Evolutionary conservation across 92 coral and sea anemone genomes (phyloP).

Genomic region (Zoanthus sansibaricus): DNA sequence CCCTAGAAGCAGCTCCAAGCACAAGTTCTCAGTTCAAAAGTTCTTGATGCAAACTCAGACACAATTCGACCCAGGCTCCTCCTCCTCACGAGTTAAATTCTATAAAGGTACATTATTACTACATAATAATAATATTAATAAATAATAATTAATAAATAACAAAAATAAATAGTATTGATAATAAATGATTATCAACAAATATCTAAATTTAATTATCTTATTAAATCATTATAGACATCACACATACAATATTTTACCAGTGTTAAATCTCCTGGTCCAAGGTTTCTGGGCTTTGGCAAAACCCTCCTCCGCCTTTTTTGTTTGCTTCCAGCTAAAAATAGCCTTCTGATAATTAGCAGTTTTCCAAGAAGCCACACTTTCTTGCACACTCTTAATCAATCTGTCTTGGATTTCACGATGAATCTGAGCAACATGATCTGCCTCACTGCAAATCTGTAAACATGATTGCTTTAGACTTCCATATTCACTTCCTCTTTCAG

Average conservation of each 20-base stretch:
- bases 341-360: constrained; percentile 88
- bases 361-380: constrained; percentile 80
- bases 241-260: constrained; percentile 53
- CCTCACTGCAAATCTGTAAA: constrained; percentile 79
- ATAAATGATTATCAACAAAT: too few relatives aligned
- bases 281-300: constrained; percentile 93
- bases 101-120: too few relatives aligned
- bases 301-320: constrained; percentile 87
- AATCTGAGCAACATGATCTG: constrained; percentile 82
- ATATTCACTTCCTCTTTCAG: constrained; percentile 81
- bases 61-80: too few relatives aligned
- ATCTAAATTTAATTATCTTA: too few relatives aligned
- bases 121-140: too few relatives aligned
- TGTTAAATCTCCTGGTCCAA: constrained; percentile 81
- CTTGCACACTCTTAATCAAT: constrained; percentile 70
- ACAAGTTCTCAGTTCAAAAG: too few relatives aligned
- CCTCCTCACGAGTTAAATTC: too few relatives aligned
- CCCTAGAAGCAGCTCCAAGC: too few relatives aligned
- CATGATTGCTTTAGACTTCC: constrained; percentile 79
- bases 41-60: too few relatives aligned
- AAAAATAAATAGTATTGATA: too few relatives aligned
- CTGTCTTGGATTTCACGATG: constrained; percentile 77
- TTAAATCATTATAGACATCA: too few relatives aligned
- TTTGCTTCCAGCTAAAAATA: constrained; percentile 87
- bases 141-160: too few relatives aligned